These are phyloP conservation scores for Ascaphus truei DNA, from an alignment of 2,113 vertebrate species.

Conservation along the genomic window DNA sequence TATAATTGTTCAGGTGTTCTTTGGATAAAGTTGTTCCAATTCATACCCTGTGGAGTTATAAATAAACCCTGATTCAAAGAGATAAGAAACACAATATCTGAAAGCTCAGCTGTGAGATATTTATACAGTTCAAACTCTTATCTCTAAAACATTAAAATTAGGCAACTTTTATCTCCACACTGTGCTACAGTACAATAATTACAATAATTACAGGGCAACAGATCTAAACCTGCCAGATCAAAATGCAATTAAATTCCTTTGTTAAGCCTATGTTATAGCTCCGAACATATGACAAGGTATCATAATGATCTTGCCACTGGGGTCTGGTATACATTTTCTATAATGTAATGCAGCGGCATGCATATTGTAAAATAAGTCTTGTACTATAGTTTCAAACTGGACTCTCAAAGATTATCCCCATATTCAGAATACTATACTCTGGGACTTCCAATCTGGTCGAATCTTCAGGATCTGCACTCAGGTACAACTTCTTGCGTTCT, in stretches of 20 bases:
- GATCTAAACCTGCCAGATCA: conserved; percentile 22
- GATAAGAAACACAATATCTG: conserved; percentile 6
- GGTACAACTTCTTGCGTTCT: too few relatives aligned
- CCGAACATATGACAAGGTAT: conserved; percentile 20
- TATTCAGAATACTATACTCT: neutral
- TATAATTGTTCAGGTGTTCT: conserved; percentile 15
- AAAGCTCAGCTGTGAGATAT: conserved; percentile 26
- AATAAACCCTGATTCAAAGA: conserved; percentile 22
- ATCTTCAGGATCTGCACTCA: too few relatives aligned
- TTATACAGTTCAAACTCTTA: conserved; percentile 25
- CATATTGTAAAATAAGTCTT: neutral
- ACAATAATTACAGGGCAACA: conserved; percentile 17
- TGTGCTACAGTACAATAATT: too few relatives aligned
- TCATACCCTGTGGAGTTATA: conserved; percentile 15
- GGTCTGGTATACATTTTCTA: conserved; percentile 10
- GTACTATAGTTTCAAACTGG: neutral
- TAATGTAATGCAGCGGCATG: neutral
- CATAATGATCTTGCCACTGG: conserved; percentile 21
- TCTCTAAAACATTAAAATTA: conserved; percentile 20
- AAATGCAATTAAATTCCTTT: conserved; percentile 29
- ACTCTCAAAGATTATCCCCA: neutral
- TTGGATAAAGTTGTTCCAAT: conserved; percentile 22
- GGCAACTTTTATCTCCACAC: conserved; percentile 19
- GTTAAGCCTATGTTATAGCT: conserved; percentile 9
- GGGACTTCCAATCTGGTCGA: too few relatives aligned